Conservation (phyloP, 2,113 vertebrate species). For the Chamaea fasciata region DNA sequence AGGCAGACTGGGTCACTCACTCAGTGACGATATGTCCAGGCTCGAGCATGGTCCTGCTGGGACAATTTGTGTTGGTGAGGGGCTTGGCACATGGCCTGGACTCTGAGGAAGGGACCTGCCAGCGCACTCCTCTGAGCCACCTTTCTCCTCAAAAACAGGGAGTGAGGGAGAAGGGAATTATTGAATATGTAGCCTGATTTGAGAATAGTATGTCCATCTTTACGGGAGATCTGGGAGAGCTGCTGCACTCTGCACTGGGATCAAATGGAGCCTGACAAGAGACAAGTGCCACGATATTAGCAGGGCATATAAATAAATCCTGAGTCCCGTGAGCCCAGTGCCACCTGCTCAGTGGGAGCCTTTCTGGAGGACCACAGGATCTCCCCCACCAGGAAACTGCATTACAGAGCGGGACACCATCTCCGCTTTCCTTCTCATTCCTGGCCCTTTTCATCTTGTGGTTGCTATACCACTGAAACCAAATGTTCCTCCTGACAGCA, state of each 20-base stretch:
- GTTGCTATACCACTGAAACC: background rate
- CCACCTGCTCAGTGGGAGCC: background rate
- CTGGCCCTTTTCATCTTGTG: background rate
- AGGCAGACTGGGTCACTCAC: background rate
- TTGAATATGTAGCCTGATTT: background rate
- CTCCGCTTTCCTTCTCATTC: background rate
- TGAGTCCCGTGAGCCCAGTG: background rate
- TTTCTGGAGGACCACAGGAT: background rate
- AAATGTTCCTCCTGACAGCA: background rate
- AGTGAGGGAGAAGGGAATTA: background rate
- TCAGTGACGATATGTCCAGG: accelerated
- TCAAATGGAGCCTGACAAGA: accelerated
- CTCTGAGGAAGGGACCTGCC: background rate
- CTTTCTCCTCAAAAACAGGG: background rate
- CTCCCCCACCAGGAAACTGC: background rate
- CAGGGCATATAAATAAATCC: background rate
- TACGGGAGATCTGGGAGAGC: background rate
- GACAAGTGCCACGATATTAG: background rate
- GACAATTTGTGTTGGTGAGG: background rate
- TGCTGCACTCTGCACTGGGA: background rate
- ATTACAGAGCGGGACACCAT: background rate
- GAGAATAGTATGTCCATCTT: background rate
- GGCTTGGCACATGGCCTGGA: background rate
- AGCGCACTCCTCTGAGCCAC: background rate
- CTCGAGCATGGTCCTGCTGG: background rate